Evolutionary conservation across 2,113 vertebrate species (phyloP).

Genomic region (Crotalus viridis): DNA sequence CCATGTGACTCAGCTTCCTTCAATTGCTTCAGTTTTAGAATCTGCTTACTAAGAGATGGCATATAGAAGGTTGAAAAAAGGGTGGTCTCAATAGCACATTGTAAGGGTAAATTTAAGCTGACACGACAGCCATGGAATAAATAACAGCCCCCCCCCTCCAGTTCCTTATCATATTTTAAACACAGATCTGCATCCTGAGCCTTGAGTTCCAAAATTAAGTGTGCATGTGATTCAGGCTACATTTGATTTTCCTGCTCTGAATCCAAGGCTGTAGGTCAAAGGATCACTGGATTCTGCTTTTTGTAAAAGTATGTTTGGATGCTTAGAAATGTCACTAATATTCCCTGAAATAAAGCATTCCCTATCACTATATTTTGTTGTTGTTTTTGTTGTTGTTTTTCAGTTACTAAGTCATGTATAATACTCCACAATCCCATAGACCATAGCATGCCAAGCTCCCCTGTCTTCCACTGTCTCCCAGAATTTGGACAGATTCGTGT

Average conservation of each 20-base stretch:
- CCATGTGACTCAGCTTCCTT: not conserved
- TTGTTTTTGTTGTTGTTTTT: not conserved
- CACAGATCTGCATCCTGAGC: not conserved
- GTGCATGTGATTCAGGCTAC: not conserved
- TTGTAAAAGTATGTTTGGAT: not conserved
- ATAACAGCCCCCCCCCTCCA: not conserved
- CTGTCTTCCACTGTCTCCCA: not conserved
- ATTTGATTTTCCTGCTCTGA: not conserved
- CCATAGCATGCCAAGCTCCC: not conserved
- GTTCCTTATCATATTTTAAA: not conserved
- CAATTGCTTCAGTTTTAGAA: not conserved
- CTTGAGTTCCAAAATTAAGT: not conserved
- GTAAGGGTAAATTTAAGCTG: not conserved
- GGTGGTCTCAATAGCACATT: not conserved
- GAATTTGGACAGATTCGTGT: not conserved
- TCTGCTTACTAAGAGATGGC: not conserved
- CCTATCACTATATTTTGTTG: not conserved
- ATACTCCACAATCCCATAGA: not conserved
- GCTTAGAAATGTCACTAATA: not conserved
- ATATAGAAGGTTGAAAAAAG: not conserved
- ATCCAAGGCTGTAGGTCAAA: not conserved
- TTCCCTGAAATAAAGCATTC: not conserved
- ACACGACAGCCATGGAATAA: not conserved
- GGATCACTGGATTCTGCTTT: not conserved
- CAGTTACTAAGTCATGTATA: not conserved